Evolutionary conservation across 2,113 vertebrate species (phyloP).

Genomic region (Pelvicachromis taeniatus): DNA sequence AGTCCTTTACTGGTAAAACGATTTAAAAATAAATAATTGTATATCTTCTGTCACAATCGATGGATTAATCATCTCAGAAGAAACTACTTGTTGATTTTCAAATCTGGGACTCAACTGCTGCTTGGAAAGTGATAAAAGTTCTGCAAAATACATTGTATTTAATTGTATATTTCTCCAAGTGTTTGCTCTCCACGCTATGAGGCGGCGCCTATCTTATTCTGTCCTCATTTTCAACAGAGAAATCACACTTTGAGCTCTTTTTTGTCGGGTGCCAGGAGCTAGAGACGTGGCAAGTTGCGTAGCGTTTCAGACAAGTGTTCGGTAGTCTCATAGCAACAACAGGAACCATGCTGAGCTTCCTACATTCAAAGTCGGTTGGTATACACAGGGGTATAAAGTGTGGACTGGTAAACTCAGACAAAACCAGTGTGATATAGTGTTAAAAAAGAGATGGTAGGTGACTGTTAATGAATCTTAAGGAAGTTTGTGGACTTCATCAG

Average conservation of each 20-base stretch:
- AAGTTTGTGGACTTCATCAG: background rate
- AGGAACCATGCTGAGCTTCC: conserved; percentile 21
- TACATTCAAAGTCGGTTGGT: background rate
- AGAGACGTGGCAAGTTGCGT: background rate
- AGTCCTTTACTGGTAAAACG: background rate
- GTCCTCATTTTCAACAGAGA: background rate
- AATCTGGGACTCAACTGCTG: background rate
- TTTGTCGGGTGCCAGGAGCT: background rate
- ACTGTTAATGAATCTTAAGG: background rate
- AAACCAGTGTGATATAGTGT: background rate
- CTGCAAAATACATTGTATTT: background rate
- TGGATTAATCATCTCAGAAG: background rate
- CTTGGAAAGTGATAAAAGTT: background rate
- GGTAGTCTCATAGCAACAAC: conserved; percentile 37
- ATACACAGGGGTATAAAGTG: background rate
- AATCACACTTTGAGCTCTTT: conserved; percentile 11
- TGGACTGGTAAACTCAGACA: background rate
- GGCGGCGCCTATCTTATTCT: background rate
- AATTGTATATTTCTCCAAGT: background rate
- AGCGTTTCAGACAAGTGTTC: conserved; percentile 1
- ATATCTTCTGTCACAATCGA: background rate
- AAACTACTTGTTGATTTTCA: background rate
- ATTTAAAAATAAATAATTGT: background rate
- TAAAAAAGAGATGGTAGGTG: background rate
- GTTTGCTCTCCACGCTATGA: background rate